Evolutionary conservation across 2,113 vertebrate genomes (phyloP).

Genomic region (Suncus etruscus): DNA sequence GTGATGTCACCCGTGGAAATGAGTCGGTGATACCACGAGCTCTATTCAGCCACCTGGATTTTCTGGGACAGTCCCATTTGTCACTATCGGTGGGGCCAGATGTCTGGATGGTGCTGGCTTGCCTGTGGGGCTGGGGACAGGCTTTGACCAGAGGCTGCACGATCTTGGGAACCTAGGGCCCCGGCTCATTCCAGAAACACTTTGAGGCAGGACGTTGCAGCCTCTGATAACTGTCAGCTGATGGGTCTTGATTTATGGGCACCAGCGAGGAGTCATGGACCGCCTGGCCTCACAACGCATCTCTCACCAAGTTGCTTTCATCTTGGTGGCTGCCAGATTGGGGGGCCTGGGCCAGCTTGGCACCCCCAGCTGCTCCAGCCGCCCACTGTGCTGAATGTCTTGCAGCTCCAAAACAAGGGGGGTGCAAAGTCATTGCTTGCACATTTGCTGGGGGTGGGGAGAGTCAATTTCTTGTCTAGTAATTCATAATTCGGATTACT

Average conservation of each 20-base stretch:
- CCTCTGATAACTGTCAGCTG: constrained; percentile 7
- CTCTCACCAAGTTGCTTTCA: background rate
- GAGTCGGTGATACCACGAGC: constrained; percentile 19
- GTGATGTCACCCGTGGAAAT: constrained; percentile 68
- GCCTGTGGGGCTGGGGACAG: constrained; percentile 10
- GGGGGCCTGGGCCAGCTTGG: background rate
- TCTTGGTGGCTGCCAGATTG: no score
- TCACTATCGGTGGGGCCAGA: constrained; percentile 55
- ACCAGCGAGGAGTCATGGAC: background rate
- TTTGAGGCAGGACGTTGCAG: background rate
- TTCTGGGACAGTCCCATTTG: constrained; percentile 61
- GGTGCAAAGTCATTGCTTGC: background rate
- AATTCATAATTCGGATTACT: background rate
- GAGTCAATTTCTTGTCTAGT: background rate
- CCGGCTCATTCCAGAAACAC: constrained; percentile 55
- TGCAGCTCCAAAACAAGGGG: background rate
- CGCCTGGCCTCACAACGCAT: background rate
- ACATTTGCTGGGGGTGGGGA: background rate
- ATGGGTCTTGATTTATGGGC: background rate
- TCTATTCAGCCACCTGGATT: constrained; percentile 64
- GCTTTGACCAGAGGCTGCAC: constrained; percentile 27
- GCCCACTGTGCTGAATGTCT: background rate
- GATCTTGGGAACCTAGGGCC: background rate
- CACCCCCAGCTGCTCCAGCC: background rate
- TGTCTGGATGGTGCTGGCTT: constrained; percentile 31